Conservation (phyloP, 2,888 invertebrate species). For the Venusia cambrica region DNA sequence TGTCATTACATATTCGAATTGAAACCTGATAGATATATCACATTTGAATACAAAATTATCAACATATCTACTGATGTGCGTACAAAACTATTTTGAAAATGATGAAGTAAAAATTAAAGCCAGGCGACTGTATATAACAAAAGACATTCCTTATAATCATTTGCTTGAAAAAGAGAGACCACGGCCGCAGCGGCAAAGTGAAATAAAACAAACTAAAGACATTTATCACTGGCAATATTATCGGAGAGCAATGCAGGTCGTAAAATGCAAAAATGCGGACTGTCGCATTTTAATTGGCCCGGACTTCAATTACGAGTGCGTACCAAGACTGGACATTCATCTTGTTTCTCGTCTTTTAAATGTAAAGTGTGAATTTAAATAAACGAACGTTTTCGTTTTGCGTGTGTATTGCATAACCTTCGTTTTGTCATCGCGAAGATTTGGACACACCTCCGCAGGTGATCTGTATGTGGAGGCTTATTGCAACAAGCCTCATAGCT, state of each 20-base stretch:
- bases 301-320: conserved; percentile 16
- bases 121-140: too few relatives aligned
- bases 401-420: conserved; percentile 11
- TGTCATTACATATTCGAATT: too few relatives aligned
- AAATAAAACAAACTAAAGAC: conserved; percentile 4
- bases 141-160: too few relatives aligned
- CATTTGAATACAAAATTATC: too few relatives aligned
- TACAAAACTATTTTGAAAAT: too few relatives aligned
- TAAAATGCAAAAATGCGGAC: conserved; percentile 12
- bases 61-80: too few relatives aligned
- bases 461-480: too few relatives aligned
- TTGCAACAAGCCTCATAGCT: too few relatives aligned
- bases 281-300: conserved; percentile 23
- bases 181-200: not conserved
- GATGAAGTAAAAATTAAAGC: too few relatives aligned
- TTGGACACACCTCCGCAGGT: too few relatives aligned
- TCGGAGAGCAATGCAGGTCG: conserved; percentile 7
- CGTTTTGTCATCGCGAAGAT: conserved; percentile 15
- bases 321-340: conserved; percentile 14
- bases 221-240: conserved; percentile 10
- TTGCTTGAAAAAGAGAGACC: conserved; percentile 1
- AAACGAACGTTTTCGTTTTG: conserved; percentile 7
- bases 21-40: too few relatives aligned
- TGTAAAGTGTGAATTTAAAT: conserved; percentile 21
- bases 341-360: conserved; percentile 14